These are phyloP conservation scores for Anolis sagrei DNA, from an alignment of 2,113 vertebrate genomes.

Conservation along the genomic window DNA sequence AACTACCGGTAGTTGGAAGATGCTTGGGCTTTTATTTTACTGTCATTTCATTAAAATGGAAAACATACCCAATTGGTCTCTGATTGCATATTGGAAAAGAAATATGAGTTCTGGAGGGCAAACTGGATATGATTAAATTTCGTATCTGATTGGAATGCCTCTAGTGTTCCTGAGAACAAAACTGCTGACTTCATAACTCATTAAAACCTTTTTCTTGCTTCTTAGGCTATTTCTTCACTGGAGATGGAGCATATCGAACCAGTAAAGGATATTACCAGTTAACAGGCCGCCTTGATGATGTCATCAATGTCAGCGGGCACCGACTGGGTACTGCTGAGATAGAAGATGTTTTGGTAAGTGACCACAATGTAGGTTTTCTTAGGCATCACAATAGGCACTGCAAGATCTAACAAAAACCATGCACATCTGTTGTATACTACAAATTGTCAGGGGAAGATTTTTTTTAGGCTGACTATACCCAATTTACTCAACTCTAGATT, in stretches of 20 bases:
- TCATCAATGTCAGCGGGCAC: conserved; percentile 84
- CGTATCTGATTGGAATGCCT: too few relatives aligned
- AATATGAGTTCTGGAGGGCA: background rate
- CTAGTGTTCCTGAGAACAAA: background rate
- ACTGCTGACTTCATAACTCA: background rate
- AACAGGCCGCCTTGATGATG: conserved; percentile 81
- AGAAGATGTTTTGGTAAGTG: conserved; percentile 80
- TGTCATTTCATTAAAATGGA: background rate
- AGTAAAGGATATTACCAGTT: conserved; percentile 83
- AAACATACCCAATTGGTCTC: rapidly evolving
- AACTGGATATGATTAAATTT: background rate
- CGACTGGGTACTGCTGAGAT: conserved; percentile 82
- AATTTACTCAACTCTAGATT: background rate
- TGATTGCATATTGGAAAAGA: background rate
- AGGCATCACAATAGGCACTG: too few relatives aligned
- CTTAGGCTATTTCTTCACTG: conserved; percentile 78
- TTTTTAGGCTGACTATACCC: too few relatives aligned
- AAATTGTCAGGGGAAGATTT: background rate
- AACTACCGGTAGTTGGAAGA: background rate
- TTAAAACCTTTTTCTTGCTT: background rate
- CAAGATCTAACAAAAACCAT: background rate
- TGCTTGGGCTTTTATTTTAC: background rate
- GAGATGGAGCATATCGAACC: conserved; percentile 77
- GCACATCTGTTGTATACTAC: background rate
- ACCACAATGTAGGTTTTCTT: background rate